phyloP scores from a whole-genome alignment of 2,888 invertebrate species.

The Phalera bucephala region DNA sequence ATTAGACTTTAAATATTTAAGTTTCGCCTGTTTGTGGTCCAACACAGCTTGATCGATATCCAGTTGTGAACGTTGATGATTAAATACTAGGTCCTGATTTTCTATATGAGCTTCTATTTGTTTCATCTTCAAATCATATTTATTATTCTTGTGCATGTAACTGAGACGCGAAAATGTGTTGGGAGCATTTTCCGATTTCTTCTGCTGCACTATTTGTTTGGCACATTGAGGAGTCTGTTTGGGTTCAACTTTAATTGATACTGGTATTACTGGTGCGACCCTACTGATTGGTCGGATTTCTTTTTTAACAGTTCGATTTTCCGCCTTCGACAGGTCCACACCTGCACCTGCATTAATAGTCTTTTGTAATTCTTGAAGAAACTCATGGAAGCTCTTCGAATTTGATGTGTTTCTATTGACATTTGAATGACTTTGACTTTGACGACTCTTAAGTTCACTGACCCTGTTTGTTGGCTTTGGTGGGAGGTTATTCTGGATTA shows the following conservation, averaged over 20 bases:
- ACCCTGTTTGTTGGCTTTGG: background rate
- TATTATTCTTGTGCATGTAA: conserved; percentile 70
- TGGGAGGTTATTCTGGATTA: background rate
- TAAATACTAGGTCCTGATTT: conserved; percentile 16
- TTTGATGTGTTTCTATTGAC: conserved; percentile 10
- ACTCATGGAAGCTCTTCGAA: conserved; percentile 42
- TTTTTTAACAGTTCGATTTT: conserved; percentile 22
- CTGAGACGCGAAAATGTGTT: conserved; percentile 71
- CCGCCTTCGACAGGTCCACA: conserved; percentile 4
- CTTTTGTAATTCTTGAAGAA: conserved; percentile 55
- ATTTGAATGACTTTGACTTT: background rate
- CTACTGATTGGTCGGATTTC: conserved; percentile 32
- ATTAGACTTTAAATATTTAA: background rate
- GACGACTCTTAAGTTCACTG: background rate
- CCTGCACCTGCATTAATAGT: conserved; percentile 51
- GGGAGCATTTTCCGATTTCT: conserved; percentile 56
- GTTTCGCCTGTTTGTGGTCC: conserved; percentile 21
- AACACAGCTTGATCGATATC: conserved; percentile 18
- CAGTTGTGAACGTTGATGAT: conserved; percentile 4
- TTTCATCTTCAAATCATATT: conserved; percentile 47
- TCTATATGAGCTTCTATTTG: conserved; percentile 26
- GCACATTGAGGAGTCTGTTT: conserved; percentile 43
- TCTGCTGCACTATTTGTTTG: conserved; percentile 48
- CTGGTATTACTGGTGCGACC: conserved; percentile 32
- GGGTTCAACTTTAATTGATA: conserved; percentile 27